Conservation (phyloP, 2,113 vertebrate species). For the Oncorhynchus masou region DNA sequence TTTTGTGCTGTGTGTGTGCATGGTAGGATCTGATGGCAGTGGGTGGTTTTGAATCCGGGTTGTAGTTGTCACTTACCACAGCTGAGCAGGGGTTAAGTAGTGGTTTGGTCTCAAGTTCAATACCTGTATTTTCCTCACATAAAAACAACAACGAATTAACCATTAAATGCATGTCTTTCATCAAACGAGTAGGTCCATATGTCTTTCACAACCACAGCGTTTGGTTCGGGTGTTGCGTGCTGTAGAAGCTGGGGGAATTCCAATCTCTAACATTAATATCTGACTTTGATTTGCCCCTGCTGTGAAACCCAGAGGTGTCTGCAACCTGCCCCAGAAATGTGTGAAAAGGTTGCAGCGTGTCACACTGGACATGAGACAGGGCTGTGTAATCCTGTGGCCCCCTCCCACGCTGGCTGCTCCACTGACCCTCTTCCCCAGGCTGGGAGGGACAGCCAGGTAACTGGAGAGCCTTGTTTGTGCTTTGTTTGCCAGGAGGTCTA, state of each 20-base stretch:
- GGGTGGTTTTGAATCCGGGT: not conserved
- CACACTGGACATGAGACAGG: slow-evolving; percentile 23
- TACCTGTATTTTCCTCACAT: too few relatives aligned
- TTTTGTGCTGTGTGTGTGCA: slow-evolving; percentile 13
- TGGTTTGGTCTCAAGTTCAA: not conserved
- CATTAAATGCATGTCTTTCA: too few relatives aligned
- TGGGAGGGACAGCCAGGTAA: slow-evolving; percentile 51
- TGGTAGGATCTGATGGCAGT: not conserved
- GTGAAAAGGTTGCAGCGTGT: slow-evolving; percentile 7
- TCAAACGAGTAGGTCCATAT: too few relatives aligned
- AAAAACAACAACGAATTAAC: too few relatives aligned
- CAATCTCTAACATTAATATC: not conserved
- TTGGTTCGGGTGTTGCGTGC: too few relatives aligned
- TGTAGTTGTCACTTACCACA: not conserved
- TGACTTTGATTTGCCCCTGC: slow-evolving; percentile 15
- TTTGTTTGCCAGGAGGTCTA: slow-evolving; percentile 36
- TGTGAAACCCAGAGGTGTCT: not conserved
- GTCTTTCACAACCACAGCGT: too few relatives aligned
- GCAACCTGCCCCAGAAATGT: slow-evolving; percentile 24
- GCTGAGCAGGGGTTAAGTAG: not conserved
- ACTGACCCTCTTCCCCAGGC: slow-evolving; percentile 34
- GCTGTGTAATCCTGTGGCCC: slow-evolving; percentile 5
- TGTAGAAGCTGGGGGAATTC: too few relatives aligned
- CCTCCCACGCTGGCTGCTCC: slow-evolving; percentile 17
- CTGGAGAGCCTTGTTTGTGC: slow-evolving; percentile 48